phyloP scores from a whole-genome alignment of 2,113 vertebrate species.

The Cinclus cinclus region DNA sequence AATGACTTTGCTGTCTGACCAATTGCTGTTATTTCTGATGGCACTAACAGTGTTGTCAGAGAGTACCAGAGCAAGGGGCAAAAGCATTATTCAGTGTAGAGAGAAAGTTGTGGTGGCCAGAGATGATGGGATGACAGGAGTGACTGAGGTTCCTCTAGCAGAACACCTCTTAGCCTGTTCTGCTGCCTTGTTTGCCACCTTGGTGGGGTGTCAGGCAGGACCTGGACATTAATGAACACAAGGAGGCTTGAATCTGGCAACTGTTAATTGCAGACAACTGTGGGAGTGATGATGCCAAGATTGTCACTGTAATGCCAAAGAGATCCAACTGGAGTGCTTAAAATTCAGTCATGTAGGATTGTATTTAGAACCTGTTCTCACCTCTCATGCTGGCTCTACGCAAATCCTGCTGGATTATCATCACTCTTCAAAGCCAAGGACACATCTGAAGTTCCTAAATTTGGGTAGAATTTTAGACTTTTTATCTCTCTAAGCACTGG shows the following conservation, averaged over 20 bases:
- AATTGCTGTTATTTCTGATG: not conserved
- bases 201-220: not conserved
- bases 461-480: not conserved
- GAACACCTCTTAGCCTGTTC: not conserved
- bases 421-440: not conserved
- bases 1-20: not conserved
- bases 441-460: not conserved
- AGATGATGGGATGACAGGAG: not conserved
- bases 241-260: not conserved
- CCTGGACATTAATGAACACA: not conserved
- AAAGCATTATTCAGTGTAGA: not conserved
- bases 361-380: conserved; percentile 54
- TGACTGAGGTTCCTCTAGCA: not conserved
- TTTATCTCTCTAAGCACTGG: not conserved
- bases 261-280: conserved; percentile 36
- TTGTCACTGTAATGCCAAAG: conserved; percentile 29
- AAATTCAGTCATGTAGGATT: conserved; percentile 23
- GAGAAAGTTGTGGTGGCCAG: not conserved
- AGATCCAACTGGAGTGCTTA: conserved; percentile 16
- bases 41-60: not conserved
- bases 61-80: not conserved
- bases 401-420: conserved; percentile 34
- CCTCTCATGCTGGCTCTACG: not conserved
- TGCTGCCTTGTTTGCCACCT: not conserved
- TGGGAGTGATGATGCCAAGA: conserved; percentile 40